phyloP scores from a whole-genome alignment of 2,113 vertebrate genomes.

The Hylia prasina region DNA sequence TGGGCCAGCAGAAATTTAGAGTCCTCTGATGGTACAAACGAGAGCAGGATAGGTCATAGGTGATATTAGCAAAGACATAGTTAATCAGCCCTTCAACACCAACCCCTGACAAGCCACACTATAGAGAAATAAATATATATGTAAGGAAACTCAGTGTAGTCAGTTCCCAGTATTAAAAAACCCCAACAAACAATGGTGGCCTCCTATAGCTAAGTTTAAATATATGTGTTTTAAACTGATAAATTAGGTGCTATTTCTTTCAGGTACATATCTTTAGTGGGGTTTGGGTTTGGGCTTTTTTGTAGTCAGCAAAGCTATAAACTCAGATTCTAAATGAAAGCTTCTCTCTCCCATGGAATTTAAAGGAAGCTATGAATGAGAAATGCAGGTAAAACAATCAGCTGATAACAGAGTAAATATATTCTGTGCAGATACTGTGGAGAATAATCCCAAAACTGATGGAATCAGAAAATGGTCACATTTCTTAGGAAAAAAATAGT shows the following conservation, averaged over 20 bases:
- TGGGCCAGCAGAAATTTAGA: background rate
- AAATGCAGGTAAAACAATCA: background rate
- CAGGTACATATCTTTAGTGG: background rate
- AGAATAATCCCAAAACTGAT: background rate
- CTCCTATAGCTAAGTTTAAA: background rate
- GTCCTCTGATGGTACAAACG: background rate
- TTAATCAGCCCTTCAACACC: background rate
- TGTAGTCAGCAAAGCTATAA: background rate
- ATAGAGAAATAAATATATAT: background rate
- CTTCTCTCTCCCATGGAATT: background rate
- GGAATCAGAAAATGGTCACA: background rate
- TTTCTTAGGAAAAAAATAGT: background rate
- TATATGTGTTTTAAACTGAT: background rate
- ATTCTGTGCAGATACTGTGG: background rate
- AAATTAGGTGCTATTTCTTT: background rate
- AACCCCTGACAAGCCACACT: background rate
- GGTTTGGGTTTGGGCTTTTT: background rate
- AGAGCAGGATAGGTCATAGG: background rate
- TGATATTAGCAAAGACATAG: background rate
- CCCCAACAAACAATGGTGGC: rapidly evolving
- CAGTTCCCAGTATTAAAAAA: background rate
- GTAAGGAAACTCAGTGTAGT: background rate
- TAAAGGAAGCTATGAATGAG: background rate
- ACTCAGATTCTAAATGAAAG: background rate
- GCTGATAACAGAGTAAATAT: background rate